phyloP scores from a whole-genome alignment of 2,797 vertebrate genomes.

The Epinephelus awoara region DNA sequence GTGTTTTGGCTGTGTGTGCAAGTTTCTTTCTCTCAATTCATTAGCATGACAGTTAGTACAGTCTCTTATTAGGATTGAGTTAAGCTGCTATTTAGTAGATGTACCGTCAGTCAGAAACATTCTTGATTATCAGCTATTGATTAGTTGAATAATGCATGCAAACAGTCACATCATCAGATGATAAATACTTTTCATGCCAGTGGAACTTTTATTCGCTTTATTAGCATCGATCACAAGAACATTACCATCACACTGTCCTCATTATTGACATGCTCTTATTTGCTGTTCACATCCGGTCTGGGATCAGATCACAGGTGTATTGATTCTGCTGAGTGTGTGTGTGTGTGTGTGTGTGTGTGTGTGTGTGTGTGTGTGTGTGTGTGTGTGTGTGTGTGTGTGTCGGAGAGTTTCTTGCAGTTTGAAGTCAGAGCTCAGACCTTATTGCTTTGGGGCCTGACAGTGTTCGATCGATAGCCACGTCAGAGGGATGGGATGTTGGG shows the following conservation, averaged over 20 bases:
- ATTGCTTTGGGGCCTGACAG: neutral
- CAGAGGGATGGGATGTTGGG: conserved; percentile 2
- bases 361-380: conserved; percentile 11
- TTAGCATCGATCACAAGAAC: conserved; percentile 14
- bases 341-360: conserved; percentile 2
- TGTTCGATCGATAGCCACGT: conserved; percentile 12
- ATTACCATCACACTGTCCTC: conserved; percentile 4
- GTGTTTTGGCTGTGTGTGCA: neutral
- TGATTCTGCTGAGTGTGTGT: conserved; percentile 30
- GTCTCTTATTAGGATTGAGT: neutral
- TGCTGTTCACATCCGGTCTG: conserved; percentile 24
- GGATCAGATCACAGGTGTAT: conserved; percentile 37
- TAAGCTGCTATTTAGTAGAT: conserved; percentile 1
- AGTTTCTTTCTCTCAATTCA: conserved; percentile 5
- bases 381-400: neutral
- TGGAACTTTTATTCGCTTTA: neutral
- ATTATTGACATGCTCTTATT: conserved; percentile 14
- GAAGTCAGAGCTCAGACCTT: conserved; percentile 19
- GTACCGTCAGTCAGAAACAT: neutral
- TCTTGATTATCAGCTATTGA: neutral
- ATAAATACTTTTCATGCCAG: conserved; percentile 12
- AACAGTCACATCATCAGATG: neutral
- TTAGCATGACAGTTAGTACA: neutral
- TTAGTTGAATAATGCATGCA: neutral
- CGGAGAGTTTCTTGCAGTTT: conserved; percentile 18